Evolutionary conservation across 1,140 invertebrate genomes (phyloP).

Genomic region (Aporrectodea caliginosa): DNA sequence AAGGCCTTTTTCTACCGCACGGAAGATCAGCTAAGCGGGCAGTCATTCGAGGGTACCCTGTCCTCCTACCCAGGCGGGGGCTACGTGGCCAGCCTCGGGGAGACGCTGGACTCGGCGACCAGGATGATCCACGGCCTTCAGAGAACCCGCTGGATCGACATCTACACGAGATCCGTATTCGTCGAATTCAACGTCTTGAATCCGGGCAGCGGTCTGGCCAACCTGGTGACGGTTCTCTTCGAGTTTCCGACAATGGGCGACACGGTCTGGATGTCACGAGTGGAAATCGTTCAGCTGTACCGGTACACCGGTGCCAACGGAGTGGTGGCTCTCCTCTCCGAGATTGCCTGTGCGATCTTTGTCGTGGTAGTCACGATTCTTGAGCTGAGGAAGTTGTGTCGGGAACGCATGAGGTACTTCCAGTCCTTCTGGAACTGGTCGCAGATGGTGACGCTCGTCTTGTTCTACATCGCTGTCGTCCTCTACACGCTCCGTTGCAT

Average conservation of each 20-base stretch:
- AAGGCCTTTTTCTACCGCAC: not conserved
- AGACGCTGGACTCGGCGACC: slow-evolving; percentile 4
- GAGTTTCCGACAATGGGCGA: not conserved
- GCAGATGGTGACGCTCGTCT: not conserved
- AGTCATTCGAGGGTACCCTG: not conserved
- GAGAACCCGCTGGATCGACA: slow-evolving; percentile 61
- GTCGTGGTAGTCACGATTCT: not conserved
- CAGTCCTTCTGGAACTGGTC: not conserved
- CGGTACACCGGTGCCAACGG: not conserved
- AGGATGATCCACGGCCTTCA: slow-evolving; percentile 47
- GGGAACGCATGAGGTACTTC: not conserved
- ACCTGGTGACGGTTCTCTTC: not conserved
- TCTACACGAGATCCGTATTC: slow-evolving; percentile 62
- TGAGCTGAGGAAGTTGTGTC: not conserved
- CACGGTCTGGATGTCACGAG: not conserved
- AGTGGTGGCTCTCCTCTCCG: not conserved
- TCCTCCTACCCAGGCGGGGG: slow-evolving; percentile 22
- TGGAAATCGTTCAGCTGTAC: not conserved
- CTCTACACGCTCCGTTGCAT: not conserved
- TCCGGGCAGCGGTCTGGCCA: slow-evolving; percentile 65
- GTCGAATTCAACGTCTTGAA: slow-evolving; percentile 67
- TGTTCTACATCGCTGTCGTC: not conserved
- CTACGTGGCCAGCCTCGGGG: slow-evolving; percentile 32
- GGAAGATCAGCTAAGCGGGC: not conserved
- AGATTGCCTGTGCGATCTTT: not conserved